Percentiles rank a stretch among this genome's conserved stretches.
Evolutionary conservation across 2,888 invertebrate genomes (phyloP).

Genomic region (Acronicta aceris): DNA sequence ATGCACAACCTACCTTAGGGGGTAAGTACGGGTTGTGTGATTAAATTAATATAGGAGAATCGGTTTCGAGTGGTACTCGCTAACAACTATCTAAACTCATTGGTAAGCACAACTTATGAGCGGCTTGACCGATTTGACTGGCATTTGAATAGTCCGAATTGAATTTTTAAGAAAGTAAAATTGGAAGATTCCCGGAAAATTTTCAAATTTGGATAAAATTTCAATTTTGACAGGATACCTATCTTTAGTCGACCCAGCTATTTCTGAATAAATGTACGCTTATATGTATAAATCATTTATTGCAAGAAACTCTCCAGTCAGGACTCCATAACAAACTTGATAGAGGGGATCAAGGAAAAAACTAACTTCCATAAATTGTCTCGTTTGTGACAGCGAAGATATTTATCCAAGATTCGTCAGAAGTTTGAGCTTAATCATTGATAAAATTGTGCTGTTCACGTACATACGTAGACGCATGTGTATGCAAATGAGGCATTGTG

Average conservation of each 20-base stretch:
- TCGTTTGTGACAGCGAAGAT: conserved; percentile 28
- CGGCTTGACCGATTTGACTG: too few species aligned
- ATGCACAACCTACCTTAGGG: conserved; percentile 67
- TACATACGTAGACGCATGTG: conserved; percentile 55
- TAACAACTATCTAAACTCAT: conserved; percentile 13
- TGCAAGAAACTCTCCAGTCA: neutral
- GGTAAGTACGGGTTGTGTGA: conserved; percentile 66
- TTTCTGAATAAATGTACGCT: neutral
- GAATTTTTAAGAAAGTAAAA: too few species aligned
- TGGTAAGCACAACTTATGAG: too few species aligned
- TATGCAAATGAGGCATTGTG: conserved; percentile 74
- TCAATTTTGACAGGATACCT: too few species aligned
- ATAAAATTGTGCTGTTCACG: conserved; percentile 62
- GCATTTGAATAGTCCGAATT: too few species aligned
- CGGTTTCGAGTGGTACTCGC: conserved; percentile 48
- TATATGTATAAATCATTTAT: neutral
- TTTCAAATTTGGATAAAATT: too few species aligned
- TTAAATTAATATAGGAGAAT: conserved; percentile 66
- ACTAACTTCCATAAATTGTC: conserved; percentile 35
- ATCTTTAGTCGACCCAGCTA: too few species aligned
- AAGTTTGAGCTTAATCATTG: conserved; percentile 59
- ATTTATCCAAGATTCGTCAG: conserved; percentile 59
- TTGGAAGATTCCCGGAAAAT: too few species aligned
- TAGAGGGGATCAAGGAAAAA: conserved; percentile 20
- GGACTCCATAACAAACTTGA: conserved; percentile 16